phyloP scores from a whole-genome alignment of 2,113 vertebrate species.

The Pyrgilauda ruficollis region DNA sequence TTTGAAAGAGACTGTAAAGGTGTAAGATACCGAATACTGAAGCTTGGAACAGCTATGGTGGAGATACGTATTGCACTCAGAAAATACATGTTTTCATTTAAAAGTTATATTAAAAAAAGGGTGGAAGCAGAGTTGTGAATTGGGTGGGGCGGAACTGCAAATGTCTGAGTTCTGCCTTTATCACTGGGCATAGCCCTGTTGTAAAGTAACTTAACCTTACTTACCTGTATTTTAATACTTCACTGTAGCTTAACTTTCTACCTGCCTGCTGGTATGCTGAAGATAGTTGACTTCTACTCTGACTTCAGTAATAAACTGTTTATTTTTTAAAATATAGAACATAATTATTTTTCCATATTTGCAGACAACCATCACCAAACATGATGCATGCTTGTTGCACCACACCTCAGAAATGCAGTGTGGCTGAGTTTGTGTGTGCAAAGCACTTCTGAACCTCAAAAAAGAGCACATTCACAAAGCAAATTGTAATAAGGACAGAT shows the following conservation, averaged over 20 bases:
- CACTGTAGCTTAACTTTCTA: neutral
- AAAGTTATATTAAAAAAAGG: neutral
- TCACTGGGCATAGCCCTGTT: neutral
- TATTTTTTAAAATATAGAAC: neutral
- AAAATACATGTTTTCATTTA: neutral
- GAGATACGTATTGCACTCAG: neutral
- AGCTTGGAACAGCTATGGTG: neutral
- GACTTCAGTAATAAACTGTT: neutral
- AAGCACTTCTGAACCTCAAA: neutral
- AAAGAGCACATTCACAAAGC: neutral
- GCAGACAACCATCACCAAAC: neutral
- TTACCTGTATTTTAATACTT: neutral
- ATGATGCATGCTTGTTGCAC: neutral
- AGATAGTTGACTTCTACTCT: neutral
- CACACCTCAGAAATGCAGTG: neutral
- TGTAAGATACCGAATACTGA: neutral
- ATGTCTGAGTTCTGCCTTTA: neutral
- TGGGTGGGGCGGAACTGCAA: neutral
- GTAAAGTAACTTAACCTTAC: neutral
- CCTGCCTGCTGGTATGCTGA: neutral
- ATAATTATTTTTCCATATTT: neutral
- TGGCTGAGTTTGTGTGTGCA: neutral
- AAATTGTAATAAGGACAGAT: neutral
- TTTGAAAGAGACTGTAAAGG: conserved; percentile 2
- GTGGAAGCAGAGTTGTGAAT: neutral